Conservation (phyloP, 1,140 invertebrate species). For the Pseudomyrmex flavicornis region DNA sequence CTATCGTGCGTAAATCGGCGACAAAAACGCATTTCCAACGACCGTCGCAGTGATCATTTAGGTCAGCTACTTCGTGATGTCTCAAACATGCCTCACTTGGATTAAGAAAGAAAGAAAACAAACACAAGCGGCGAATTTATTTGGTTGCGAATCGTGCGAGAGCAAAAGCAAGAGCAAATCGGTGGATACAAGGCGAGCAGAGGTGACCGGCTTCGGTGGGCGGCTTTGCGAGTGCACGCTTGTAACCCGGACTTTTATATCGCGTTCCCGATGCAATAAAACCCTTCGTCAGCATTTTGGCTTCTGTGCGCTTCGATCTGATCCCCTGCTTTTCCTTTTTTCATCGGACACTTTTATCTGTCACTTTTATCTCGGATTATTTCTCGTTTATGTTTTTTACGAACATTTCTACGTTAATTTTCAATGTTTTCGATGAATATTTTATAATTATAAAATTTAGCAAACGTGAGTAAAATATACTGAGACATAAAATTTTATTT, state of each 20-base stretch:
- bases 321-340: slow-evolving; percentile 17
- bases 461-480: too few relatives aligned
- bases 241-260: slow-evolving; percentile 76
- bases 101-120: slow-evolving; percentile 20
- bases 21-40: slow-evolving; percentile 69
- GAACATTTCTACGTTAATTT: slow-evolving; percentile 23
- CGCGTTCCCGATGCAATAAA: slow-evolving; percentile 75
- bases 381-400: slow-evolving; percentile 35
- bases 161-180: slow-evolving; percentile 54
- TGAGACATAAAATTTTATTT: slow-evolving; percentile 31
- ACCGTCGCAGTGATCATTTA: slow-evolving; percentile 74
- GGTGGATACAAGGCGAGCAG: slow-evolving; percentile 61
- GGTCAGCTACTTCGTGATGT: slow-evolving; percentile 71
- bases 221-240: slow-evolving; percentile 72
- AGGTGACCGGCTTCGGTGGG: slow-evolving; percentile 64
- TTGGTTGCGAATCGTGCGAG: slow-evolving; percentile 61
- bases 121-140: neutral
- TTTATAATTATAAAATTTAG: too few relatives aligned
- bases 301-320: slow-evolving; percentile 71
- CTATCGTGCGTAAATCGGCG: slow-evolving; percentile 45
- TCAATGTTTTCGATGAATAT: slow-evolving; percentile 6
- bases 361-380: neutral
- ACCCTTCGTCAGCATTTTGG: slow-evolving; percentile 71
- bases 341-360: slow-evolving; percentile 27
- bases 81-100: slow-evolving; percentile 45